These are phyloP conservation scores for Delphinus delphis DNA, from an alignment of 2,113 vertebrate species.

Conservation along the genomic window DNA sequence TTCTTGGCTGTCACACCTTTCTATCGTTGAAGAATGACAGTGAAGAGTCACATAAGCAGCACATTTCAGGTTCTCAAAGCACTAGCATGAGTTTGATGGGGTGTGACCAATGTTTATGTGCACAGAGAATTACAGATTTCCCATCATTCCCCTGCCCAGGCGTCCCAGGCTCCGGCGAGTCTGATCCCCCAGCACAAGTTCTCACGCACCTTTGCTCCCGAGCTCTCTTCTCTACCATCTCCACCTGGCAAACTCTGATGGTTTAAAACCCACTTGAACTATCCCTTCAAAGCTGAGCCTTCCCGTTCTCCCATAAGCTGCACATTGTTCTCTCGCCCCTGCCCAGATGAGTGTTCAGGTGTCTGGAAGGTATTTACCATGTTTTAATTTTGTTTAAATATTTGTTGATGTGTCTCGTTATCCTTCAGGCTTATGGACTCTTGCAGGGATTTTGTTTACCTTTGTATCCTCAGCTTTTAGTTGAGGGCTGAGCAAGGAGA, in stretches of 20 bases:
- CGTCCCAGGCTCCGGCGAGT: rapidly evolving
- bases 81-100: rapidly evolving
- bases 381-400: no score
- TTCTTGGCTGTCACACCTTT: neutral
- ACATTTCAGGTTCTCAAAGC: no score
- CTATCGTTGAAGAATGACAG: neutral
- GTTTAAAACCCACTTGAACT: neutral
- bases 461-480: neutral
- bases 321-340: rapidly evolving
- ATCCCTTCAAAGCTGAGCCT: neutral
- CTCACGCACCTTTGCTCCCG: rapidly evolving
- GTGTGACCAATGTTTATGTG: rapidly evolving
- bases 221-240: neutral
- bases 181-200: rapidly evolving
- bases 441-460: neutral
- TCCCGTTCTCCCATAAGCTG: neutral
- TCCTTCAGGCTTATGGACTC: neutral
- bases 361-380: rapidly evolving
- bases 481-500: neutral
- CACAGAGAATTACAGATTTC: rapidly evolving
- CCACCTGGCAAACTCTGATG: neutral
- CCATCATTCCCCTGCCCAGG: rapidly evolving
- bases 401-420: neutral
- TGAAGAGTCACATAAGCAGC: neutral
- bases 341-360: neutral